Percentiles rank a stretch among this genome's conserved stretches.
These are phyloP conservation scores for Lasaia peninsularis DNA, from an alignment of 1,140 invertebrate species.

Conservation along the genomic window DNA sequence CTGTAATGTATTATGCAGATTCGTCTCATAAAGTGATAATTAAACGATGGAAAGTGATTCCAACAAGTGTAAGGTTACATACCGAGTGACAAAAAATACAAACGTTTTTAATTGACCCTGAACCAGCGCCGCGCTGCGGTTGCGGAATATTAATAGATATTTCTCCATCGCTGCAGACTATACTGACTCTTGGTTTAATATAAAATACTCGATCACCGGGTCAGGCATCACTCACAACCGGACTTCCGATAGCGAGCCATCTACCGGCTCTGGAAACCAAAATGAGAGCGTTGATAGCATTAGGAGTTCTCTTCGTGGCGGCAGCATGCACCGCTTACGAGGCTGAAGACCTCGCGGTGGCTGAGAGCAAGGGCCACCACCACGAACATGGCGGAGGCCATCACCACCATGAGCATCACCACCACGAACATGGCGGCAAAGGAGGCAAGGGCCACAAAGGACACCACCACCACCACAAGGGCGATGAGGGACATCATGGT, in stretches of 20 bases:
- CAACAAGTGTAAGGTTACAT: no score
- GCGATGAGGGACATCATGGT: constrained; percentile 81
- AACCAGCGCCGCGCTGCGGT: constrained; percentile 32
- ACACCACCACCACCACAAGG: constrained; percentile 80
- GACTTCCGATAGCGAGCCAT: constrained; percentile 51
- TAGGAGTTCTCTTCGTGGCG: constrained; percentile 50
- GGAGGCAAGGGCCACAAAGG: constrained; percentile 76
- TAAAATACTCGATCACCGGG: constrained; percentile 55
- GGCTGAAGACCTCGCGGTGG: constrained; percentile 64
- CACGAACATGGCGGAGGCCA: constrained; percentile 75
- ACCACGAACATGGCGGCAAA: constrained; percentile 76
- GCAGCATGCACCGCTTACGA: constrained; percentile 42
- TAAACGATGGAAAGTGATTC: no score
- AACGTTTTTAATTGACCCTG: constrained; percentile 30
- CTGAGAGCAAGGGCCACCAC: constrained; percentile 69
- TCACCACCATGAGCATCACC: constrained; percentile 75
- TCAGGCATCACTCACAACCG: constrained; percentile 64
- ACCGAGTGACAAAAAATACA: constrained; percentile 13
- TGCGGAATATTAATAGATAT: constrained; percentile 50
- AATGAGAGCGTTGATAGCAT: constrained; percentile 47
- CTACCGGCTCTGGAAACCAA: constrained; percentile 20
- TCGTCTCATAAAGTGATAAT: no score
- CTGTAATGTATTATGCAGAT: no score
- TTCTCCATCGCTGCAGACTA: constrained; percentile 46
- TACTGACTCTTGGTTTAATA: constrained; percentile 41